Evolutionary conservation across 2,113 vertebrate genomes (phyloP).

Genomic region (Periophthalmodon schlosseri): DNA sequence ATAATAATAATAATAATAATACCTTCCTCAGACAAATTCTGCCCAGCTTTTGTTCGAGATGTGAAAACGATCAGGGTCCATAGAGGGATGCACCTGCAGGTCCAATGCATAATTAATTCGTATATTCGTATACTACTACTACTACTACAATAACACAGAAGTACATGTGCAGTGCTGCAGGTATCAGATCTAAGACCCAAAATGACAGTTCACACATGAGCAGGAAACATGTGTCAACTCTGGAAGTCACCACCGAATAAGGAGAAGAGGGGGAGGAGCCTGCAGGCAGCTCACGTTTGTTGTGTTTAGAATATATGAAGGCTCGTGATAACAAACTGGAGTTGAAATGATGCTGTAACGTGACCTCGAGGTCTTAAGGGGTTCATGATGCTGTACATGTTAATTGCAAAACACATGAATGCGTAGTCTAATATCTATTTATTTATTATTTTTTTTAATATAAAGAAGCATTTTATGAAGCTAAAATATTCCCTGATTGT

Average conservation of each 20-base stretch:
- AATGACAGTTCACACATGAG: conserved; percentile 26
- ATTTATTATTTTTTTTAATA: too few species aligned
- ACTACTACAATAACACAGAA: neutral
- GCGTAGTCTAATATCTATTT: too few species aligned
- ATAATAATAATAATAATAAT: neutral
- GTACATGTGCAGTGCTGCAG: conserved; percentile 4
- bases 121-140: conserved; percentile 11
- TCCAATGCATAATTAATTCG: conserved; percentile 44
- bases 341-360: neutral
- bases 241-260: conserved; percentile 33
- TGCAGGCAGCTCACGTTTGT: neutral
- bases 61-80: conserved; percentile 45
- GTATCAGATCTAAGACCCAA: conserved; percentile 14
- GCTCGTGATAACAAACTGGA: neutral
- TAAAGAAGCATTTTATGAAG: too few species aligned
- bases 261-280: conserved; percentile 18
- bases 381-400: too few species aligned
- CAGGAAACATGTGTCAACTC: conserved; percentile 58
- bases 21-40: conserved; percentile 67
- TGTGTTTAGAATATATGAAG: neutral
- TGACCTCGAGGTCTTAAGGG: too few species aligned
- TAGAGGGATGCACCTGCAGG: conserved; percentile 30
- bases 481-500: too few species aligned
- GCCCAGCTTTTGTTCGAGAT: conserved; percentile 8
- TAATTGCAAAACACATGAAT: too few species aligned